Conservation (phyloP, 1,140 invertebrate species). For the Lasioglossum baleicum region DNA sequence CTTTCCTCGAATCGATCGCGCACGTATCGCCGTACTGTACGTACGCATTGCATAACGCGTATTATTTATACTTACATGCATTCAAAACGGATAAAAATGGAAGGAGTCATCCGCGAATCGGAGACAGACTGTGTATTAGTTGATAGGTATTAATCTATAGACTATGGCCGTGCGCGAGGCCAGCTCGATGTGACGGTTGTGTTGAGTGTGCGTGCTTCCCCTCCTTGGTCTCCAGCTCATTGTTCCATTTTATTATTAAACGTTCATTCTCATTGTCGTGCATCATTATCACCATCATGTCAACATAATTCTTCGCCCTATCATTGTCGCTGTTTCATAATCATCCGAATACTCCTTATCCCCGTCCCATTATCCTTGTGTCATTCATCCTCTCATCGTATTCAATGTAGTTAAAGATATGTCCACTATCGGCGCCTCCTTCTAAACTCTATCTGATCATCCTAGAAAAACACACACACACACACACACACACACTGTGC, state of each 20-base stretch:
- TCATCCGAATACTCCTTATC: constrained; percentile 35
- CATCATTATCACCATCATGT: constrained; percentile 26
- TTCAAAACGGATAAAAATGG: constrained; percentile 49
- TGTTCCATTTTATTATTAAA: constrained; percentile 60
- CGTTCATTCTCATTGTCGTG: constrained; percentile 61
- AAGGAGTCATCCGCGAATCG: constrained; percentile 65
- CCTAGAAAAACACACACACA: neutral
- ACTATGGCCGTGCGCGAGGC: constrained; percentile 74
- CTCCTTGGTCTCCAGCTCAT: constrained; percentile 68
- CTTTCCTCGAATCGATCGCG: constrained; percentile 19
- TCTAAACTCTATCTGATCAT: constrained; percentile 38
- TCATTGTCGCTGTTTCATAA: constrained; percentile 59
- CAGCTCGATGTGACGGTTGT: constrained; percentile 79
- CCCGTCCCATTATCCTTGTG: constrained; percentile 12
- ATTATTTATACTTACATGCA: constrained; percentile 65
- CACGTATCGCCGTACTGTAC: constrained; percentile 36
- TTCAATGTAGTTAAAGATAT: constrained; percentile 44
- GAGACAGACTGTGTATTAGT: constrained; percentile 78
- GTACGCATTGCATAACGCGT: constrained; percentile 55
- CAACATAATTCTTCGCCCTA: constrained; percentile 20
- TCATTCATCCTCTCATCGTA: constrained; percentile 20
- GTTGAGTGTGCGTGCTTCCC: constrained; percentile 79
- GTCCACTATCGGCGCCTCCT: constrained; percentile 40
- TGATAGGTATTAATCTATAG: constrained; percentile 75
- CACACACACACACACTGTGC: constrained; percentile 42